Conservation (phyloP, 2,797 vertebrate species). For the Propithecus deckenii region DNA sequence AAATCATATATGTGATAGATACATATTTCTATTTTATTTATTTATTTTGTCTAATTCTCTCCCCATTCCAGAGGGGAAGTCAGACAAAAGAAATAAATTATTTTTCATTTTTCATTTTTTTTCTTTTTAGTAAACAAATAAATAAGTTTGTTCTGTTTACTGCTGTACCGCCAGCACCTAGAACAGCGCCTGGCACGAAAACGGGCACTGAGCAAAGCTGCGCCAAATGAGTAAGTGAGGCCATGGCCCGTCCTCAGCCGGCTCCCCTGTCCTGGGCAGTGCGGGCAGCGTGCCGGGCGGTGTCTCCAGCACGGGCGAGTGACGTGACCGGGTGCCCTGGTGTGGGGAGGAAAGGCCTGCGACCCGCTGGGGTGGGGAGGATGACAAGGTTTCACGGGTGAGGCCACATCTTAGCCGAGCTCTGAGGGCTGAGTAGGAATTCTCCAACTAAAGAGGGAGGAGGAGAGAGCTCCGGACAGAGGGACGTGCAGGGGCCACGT, state of each 20-base stretch:
- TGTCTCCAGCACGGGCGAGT: background rate
- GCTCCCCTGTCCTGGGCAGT: background rate
- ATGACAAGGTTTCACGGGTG: background rate
- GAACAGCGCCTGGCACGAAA: background rate
- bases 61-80: background rate
- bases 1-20: background rate
- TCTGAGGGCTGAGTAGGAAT: background rate
- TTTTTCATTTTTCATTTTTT: background rate
- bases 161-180: background rate
- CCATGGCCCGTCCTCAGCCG: background rate
- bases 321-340: fast-evolving
- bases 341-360: fast-evolving
- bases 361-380: background rate
- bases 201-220: background rate
- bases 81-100: background rate
- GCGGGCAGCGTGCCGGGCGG: fast-evolving
- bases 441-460: background rate
- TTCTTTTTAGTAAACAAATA: background rate
- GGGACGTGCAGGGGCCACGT: background rate
- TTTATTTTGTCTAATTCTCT: background rate
- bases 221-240: background rate
- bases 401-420: background rate
- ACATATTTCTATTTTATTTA: background rate
- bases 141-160: background rate
- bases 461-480: background rate